phyloP scores from a whole-genome alignment of 2,797 vertebrate genomes.

The Propithecus perrieri region DNA sequence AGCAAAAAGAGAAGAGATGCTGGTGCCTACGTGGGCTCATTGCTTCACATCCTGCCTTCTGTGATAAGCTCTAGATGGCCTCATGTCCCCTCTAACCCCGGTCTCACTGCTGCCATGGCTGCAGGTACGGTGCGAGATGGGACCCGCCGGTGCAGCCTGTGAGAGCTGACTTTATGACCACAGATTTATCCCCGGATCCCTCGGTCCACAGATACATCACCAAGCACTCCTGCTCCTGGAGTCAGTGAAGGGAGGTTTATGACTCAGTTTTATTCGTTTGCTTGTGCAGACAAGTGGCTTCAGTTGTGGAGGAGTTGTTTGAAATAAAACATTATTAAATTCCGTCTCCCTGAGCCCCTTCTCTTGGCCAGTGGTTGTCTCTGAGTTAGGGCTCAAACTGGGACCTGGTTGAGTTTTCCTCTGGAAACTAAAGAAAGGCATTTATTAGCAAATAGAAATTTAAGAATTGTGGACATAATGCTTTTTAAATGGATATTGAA shows the following conservation, averaged over 20 bases:
- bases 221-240: background rate
- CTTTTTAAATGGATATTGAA: background rate
- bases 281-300: conserved; percentile 55
- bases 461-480: background rate
- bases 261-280: background rate
- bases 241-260: conserved; percentile 44
- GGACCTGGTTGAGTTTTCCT: background rate
- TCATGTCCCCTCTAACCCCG: background rate
- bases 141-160: fast-evolving
- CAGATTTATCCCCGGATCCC: conserved; percentile 44
- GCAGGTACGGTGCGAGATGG: background rate
- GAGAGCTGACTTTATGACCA: conserved; percentile 2
- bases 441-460: background rate
- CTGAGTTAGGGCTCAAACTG: background rate
- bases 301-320: background rate
- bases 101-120: fast-evolving
- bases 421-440: background rate
- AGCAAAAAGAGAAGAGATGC: background rate
- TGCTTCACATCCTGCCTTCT: background rate
- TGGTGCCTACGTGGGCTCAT: fast-evolving
- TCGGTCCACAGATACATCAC: background rate
- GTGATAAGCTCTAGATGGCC: background rate
- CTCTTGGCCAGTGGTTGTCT: background rate
- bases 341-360: background rate
- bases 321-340: conserved; percentile 56